Conservation (phyloP, 53 echinoderm and acorn worm species). For the Apostichopus leukothele region DNA sequence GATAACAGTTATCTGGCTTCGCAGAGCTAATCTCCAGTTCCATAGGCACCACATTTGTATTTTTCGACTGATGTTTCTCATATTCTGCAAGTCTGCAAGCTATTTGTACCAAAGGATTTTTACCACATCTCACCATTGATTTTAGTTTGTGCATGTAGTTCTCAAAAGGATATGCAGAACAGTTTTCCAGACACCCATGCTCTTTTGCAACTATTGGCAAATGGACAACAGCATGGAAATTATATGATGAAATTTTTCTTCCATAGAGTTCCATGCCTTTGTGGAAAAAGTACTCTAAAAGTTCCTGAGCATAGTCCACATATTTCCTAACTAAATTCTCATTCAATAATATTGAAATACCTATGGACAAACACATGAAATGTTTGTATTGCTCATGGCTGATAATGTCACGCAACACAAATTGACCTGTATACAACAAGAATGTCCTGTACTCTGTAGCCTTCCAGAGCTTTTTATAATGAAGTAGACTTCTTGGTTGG, state of each 20-base stretch:
- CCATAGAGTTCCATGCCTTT: constrained; percentile 51
- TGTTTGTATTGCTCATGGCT: constrained; percentile 49
- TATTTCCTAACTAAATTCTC: constrained; percentile 37
- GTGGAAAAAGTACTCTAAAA: not conserved
- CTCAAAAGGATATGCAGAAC: constrained; percentile 72
- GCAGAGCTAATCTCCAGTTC: too few relatives aligned
- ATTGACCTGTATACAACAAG: constrained; percentile 65
- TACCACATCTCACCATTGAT: constrained; percentile 61
- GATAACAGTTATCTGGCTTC: too few relatives aligned
- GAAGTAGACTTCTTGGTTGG: too few relatives aligned
- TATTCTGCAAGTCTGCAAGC: too few relatives aligned
- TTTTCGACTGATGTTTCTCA: too few relatives aligned
- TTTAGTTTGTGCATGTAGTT: constrained; percentile 65
- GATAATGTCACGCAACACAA: constrained; percentile 59
- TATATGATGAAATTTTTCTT: constrained; percentile 64
- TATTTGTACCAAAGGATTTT: constrained; percentile 36
- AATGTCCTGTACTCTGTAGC: constrained; percentile 66
- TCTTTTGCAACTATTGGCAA: constrained; percentile 60
- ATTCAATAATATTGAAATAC: constrained; percentile 58
- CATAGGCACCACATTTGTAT: too few relatives aligned
- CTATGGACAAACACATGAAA: constrained; percentile 69
- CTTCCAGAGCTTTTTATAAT: constrained; percentile 45
- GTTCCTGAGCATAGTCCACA: constrained; percentile 43
- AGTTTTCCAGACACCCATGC: constrained; percentile 55
- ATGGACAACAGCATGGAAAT: constrained; percentile 70